phyloP scores from a whole-genome alignment of 2,113 vertebrate genomes.

The Danionella cerebrum region DNA sequence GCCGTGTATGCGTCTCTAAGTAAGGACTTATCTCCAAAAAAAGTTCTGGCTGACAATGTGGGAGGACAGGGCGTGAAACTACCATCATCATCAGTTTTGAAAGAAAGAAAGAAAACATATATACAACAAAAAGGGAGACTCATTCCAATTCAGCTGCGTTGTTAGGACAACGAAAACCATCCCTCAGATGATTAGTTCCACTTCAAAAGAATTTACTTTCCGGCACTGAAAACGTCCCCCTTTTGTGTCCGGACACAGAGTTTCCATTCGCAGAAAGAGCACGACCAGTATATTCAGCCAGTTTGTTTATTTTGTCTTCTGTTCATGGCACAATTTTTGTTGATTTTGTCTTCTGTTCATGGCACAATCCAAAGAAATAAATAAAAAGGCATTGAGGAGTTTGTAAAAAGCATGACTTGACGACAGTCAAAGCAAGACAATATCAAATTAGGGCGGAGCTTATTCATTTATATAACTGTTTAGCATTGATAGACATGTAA shows the following conservation, averaged over 20 bases:
- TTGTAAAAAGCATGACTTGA: too few species aligned
- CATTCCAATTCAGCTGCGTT: conserved; percentile 94
- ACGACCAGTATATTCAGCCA: conserved; percentile 79
- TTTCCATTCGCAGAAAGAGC: conserved; percentile 74
- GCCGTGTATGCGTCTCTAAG: conserved; percentile 72
- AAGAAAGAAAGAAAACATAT: conserved; percentile 98
- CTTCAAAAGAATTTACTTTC: conserved; percentile 99
- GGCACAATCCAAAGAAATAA: too few species aligned
- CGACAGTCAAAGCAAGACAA: too few species aligned
- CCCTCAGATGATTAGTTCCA: conserved; percentile 99
- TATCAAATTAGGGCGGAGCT: too few species aligned
- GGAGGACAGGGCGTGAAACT: conserved; percentile 95
- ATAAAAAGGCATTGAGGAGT: too few species aligned
- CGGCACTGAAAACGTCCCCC: conserved; percentile 81
- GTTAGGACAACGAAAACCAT: conserved; percentile 99
- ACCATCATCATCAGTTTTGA: conserved; percentile 94
- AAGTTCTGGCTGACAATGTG: conserved; percentile 78
- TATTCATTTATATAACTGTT: too few species aligned
- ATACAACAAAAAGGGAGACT: conserved; percentile 86
- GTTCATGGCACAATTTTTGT: conserved; percentile 80
- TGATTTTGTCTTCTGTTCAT: conserved; percentile 86
- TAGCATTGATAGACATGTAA: too few species aligned
- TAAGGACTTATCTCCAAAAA: conserved; percentile 69
- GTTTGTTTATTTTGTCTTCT: conserved; percentile 87
- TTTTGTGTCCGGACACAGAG: conserved; percentile 84